Base-by-base conservation (phyloP, 2,797 vertebrate species). In the Chelon auratus region DNA sequence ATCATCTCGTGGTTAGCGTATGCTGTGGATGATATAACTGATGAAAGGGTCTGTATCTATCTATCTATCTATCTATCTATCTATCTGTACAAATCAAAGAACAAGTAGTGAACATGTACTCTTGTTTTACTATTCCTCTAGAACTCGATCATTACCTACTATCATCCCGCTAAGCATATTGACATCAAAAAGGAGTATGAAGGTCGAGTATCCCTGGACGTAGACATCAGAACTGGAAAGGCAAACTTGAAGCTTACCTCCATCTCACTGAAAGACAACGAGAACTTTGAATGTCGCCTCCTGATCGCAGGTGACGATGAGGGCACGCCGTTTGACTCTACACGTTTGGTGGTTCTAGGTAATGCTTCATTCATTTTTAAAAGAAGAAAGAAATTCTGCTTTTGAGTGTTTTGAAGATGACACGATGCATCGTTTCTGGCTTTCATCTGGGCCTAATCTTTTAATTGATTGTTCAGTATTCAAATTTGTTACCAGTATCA, bases 311-410 rank as follows among this genome's bases (percentile, higher is more conserved):
- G 0, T 0, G 93, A 93, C 0, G 17, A 36, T 0, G 1, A 50
- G 0, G 92, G 88, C 3, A 68, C 1, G 0, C 10, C 0, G 0
- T 0, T n/a, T 0, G 88, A 14, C 65, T 72, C 2, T 0, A 0
- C 82, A 3, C 39, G 1, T 0, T 43, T 95, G 62, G 39, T 92
- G 40, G 94, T 95, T 42, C 78, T 94, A 43, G 94, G 95, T 95
- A 92, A 79, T 0, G 4, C 37, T 12, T 10, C 2, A 13, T 11
- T 42, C 67, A 3, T 53, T 52, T 36, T 70, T 45, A 0, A 57
- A 15, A 26, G 24, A 26, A 26, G 24, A 26, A 26, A 26, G 24
- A 63, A 50, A 40, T 33, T 65, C 3, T 51, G 8, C 9, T 24
- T 37, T 12, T 15, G 26, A 22, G 43, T n/a, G 6, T n/a, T 45